Evolutionary conservation across 2,797 vertebrate species (phyloP).

Genomic region (Melanotaenia boesemani): DNA sequence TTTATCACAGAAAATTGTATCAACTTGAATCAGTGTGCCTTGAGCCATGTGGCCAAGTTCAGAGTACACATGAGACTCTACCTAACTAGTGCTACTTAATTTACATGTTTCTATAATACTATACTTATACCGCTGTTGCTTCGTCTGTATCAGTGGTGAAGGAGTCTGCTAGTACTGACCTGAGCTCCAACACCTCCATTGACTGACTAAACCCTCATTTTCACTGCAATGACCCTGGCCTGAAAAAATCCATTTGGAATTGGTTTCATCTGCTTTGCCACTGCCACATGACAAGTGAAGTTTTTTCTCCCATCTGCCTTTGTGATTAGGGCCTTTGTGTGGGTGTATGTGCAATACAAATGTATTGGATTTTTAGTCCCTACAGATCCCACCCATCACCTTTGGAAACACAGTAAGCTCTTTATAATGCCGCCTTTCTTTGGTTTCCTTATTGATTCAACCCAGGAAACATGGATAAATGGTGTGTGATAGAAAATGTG

Average conservation of each 20-base stretch:
- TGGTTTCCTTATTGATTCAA: slow-evolving; percentile 49
- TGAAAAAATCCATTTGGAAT: slow-evolving; percentile 60
- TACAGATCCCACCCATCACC: slow-evolving; percentile 40
- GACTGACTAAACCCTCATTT: slow-evolving; percentile 59
- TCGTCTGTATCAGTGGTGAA: slow-evolving; percentile 33
- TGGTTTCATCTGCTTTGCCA: slow-evolving; percentile 54
- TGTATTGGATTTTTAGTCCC: slow-evolving; percentile 49
- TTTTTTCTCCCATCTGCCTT: slow-evolving; percentile 32
- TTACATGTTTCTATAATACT: slow-evolving; percentile 34
- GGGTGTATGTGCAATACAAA: slow-evolving; percentile 37
- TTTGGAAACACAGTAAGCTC: slow-evolving; percentile 40
- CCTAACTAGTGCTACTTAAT: slow-evolving; percentile 34
- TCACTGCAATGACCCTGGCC: slow-evolving; percentile 55
- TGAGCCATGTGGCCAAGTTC: slow-evolving; percentile 28
- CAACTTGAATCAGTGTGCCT: slow-evolving; percentile 17
- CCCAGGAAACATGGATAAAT: slow-evolving; percentile 61
- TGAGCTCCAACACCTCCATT: slow-evolving; percentile 56
- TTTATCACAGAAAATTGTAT: neutral
- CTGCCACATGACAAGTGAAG: slow-evolving; percentile 35
- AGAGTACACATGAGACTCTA: slow-evolving; percentile 36
- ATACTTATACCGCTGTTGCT: slow-evolving; percentile 15
- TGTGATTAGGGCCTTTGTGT: slow-evolving; percentile 35
- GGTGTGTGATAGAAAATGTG: slow-evolving; percentile 3
- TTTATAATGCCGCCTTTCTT: slow-evolving; percentile 25
- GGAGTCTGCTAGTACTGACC: slow-evolving; percentile 26